Evolutionary conservation across 2,888 invertebrate species (phyloP).

Genomic region (Anthophora plumipes): DNA sequence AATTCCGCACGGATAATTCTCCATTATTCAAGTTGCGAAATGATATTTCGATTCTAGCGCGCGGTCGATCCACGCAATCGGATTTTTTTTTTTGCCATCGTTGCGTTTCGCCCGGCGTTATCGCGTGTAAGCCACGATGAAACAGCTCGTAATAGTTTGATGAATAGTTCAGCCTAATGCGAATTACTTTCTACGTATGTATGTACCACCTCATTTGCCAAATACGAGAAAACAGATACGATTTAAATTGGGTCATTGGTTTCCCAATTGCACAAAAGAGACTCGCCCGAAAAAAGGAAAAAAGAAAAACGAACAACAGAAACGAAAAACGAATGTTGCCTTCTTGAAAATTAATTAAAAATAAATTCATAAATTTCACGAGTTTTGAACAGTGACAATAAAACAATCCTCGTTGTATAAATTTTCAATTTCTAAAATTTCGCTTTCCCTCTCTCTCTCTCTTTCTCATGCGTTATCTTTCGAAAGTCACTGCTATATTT

Average conservation of each 20-base stretch:
- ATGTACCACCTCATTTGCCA: background rate
- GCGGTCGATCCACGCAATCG: conserved; percentile 58
- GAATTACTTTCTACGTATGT: background rate
- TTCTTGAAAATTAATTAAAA: no score
- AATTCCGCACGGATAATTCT: conserved; percentile 76
- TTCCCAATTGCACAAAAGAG: no score
- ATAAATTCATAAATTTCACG: no score
- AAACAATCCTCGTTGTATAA: background rate
- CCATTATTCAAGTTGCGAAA: conserved; percentile 77
- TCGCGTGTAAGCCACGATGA: background rate
- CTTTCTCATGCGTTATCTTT: background rate
- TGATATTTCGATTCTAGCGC: conserved; percentile 68
- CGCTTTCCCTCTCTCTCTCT: no score
- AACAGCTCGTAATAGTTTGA: conserved; percentile 5
- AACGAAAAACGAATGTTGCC: no score
- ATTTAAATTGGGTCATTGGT: background rate
- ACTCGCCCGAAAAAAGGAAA: no score
- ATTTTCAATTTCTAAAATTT: no score
- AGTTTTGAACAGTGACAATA: background rate
- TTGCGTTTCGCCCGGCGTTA: conserved; percentile 18
- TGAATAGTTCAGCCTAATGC: background rate
- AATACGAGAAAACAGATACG: background rate
- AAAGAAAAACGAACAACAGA: no score
- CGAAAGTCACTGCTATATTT: background rate
- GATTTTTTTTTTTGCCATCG: conserved; percentile 43